These are phyloP conservation scores for Salvelinus namaycush DNA, from an alignment of 2,113 vertebrate species.

Conservation along the genomic window DNA sequence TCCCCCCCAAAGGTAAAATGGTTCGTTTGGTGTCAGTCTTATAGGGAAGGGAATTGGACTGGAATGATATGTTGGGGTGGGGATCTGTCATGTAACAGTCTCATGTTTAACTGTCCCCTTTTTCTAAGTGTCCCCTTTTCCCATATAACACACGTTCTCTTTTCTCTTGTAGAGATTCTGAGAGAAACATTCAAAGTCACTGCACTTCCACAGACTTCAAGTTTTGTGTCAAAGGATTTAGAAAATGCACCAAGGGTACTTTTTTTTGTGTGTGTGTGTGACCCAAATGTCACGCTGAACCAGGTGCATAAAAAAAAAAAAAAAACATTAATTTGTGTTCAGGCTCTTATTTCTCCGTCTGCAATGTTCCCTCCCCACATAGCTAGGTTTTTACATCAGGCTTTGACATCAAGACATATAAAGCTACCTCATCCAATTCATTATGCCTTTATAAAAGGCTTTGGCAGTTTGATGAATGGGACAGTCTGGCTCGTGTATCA, in stretches of 20 bases:
- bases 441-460: slow-evolving; percentile 37
- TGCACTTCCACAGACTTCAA: background rate
- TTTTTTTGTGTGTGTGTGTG: background rate
- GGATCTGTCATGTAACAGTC: background rate
- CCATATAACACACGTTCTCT: background rate
- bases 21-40: background rate
- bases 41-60: background rate
- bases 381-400: slow-evolving; percentile 22
- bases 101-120: background rate
- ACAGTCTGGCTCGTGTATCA: slow-evolving; percentile 36
- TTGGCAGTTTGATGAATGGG: slow-evolving; percentile 45
- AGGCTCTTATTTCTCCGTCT: slow-evolving; percentile 14
- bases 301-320: background rate
- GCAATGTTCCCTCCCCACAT: background rate
- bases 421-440: slow-evolving; percentile 31
- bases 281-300: slow-evolving; percentile 44
- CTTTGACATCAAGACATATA: background rate
- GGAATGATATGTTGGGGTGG: background rate
- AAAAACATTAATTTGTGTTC: slow-evolving; percentile 24
- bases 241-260: background rate
- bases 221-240: too few species aligned
- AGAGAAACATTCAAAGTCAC: background rate
- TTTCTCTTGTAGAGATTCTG: background rate
- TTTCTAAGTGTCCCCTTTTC: background rate
- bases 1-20: background rate